Base-by-base conservation (phyloP, 2,113 vertebrate genomes). In the Coregonus clupeaformis region DNA sequence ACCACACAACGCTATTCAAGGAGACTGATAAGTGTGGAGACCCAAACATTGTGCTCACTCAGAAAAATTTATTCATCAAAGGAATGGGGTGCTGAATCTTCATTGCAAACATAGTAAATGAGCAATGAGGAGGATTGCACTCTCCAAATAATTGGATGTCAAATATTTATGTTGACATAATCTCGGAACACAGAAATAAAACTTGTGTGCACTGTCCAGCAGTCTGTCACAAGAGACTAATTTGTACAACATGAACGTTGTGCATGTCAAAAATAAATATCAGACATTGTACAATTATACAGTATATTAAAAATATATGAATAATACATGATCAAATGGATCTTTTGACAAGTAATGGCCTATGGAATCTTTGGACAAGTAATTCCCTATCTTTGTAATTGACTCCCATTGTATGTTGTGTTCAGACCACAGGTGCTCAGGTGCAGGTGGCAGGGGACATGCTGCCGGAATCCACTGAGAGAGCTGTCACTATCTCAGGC, bases 391-490 rank as follows among this genome's bases (percentile, higher is more conserved):
- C 70, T 57, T 78, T 42, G 79, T 85, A 72, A 83, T 75, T 77
- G 60, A 68, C 24, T 74, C 63, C 45, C 72, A 27, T 47, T 60
- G 63, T 78, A 49, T 77, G 81, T 79, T 80, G 6, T 86, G 79
- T 91, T 30, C 87, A 97, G 96, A 96, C 94, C 86, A 97, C 96
- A 88, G 96, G 96, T 62, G 96, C 96, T 55, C 96, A 97, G 91
- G 95, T 97, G 86, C 96, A 97, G 93, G 96, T 97, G 60, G 96
- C 96, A 2, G 96, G 96, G 77, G 96, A 97, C 90, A 95, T 97
- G 94, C 85, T 97, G 89, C 96, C 96, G 13, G 96, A 97, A 90
- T 97, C 96, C 0, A 97, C 96, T 0, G 96, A 97, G 85, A 94
- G 96, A 25, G 96, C 96, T 0, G 96, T 97, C 78, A 97, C 96